Percentiles rank a stretch among this genome's conserved stretches.
Evolutionary conservation across 2,113 vertebrate genomes (phyloP).

Genomic region (Sminthopsis crassicaudata): DNA sequence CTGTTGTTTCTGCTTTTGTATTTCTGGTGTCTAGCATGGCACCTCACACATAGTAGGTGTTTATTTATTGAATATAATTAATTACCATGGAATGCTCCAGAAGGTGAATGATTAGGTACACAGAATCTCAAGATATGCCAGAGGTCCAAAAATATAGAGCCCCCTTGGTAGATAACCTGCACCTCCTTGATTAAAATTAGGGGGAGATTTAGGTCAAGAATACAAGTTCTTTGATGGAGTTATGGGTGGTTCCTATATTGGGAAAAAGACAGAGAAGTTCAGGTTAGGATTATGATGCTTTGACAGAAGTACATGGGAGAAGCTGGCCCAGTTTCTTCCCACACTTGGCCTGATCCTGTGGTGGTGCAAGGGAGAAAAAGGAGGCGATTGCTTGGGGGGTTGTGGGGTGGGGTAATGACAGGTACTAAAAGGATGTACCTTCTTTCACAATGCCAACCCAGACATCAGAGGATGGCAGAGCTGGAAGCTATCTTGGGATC

Average conservation of each 20-base stretch:
- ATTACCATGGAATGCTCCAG: background rate
- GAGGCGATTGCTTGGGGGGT: background rate
- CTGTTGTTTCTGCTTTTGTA: background rate
- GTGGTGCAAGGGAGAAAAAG: background rate
- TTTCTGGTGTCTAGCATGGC: background rate
- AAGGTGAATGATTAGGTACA: background rate
- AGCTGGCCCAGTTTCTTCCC: slow-evolving; percentile 57
- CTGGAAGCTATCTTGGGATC: background rate
- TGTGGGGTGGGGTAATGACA: background rate
- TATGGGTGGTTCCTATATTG: background rate
- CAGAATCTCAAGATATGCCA: background rate
- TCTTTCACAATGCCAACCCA: background rate
- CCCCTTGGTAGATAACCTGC: background rate
- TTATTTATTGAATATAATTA: background rate
- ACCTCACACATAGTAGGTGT: background rate
- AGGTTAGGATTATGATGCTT: background rate
- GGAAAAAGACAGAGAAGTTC: background rate
- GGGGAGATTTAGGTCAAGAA: background rate
- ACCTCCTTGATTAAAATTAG: background rate
- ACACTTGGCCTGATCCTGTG: background rate
- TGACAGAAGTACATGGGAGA: slow-evolving; percentile 55
- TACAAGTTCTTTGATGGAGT: background rate
- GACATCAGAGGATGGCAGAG: background rate
- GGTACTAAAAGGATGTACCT: background rate
- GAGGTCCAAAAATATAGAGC: background rate